phyloP scores from a whole-genome alignment of 1,140 invertebrate genomes.

The Ruditapes philippinarum region DNA sequence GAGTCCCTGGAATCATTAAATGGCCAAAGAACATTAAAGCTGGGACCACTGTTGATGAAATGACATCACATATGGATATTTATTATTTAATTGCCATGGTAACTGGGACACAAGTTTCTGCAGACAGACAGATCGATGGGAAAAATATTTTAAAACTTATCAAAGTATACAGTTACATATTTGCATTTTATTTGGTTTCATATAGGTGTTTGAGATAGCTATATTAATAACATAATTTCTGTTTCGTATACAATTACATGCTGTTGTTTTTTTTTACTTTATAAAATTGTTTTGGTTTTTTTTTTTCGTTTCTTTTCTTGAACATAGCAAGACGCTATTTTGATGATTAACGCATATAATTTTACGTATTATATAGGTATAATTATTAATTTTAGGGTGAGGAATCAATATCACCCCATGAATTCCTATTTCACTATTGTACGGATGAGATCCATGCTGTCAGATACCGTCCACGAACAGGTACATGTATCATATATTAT shows the following conservation, averaged over 20 bases:
- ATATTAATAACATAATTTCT: no score
- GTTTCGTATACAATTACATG: no score
- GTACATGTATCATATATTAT: no score
- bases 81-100: neutral
- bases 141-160: slow-evolving; percentile 4
- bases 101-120: neutral
- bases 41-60: neutral
- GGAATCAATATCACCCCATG: neutral
- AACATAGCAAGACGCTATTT: no score
- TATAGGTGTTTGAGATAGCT: no score
- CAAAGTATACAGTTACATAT: no score
- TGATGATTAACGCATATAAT: no score
- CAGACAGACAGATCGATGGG: neutral
- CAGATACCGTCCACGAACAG: slow-evolving; percentile 10
- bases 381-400: neutral
- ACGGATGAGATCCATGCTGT: slow-evolving; percentile 13
- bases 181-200: no score
- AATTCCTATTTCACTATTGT: slow-evolving; percentile 33
- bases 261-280: no score
- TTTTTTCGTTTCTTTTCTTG: no score
- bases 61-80: slow-evolving; percentile 23
- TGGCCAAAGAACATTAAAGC: neutral
- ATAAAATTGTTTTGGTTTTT: no score
- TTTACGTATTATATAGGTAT: no score
- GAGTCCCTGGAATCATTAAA: slow-evolving; percentile 4